Percentiles rank a stretch among this genome's conserved stretches.
Evolutionary conservation across 2,113 vertebrate genomes (phyloP).

Genomic region (Aspidoscelis tigris): DNA sequence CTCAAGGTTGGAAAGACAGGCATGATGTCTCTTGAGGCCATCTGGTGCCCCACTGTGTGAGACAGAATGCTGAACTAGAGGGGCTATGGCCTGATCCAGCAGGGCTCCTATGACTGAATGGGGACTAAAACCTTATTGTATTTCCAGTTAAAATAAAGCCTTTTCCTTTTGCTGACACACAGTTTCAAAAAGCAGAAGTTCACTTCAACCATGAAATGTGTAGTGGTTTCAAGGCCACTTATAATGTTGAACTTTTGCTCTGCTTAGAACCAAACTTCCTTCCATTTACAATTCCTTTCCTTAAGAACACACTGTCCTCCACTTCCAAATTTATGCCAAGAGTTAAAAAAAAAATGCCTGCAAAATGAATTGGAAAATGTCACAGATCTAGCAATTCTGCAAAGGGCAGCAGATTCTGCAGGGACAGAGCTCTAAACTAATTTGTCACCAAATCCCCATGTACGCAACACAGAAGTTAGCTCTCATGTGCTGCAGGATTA

Average conservation of each 20-base stretch:
- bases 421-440: neutral
- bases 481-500: conserved; percentile 1
- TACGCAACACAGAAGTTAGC: neutral
- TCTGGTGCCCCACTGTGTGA: too few species aligned
- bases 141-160: neutral
- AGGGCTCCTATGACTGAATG: neutral
- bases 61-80: neutral
- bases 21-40: too few species aligned
- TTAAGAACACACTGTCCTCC: neutral
- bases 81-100: neutral
- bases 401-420: conserved; percentile 29
- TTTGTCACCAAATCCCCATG: conserved; percentile 36
- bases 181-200: neutral
- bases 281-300: neutral
- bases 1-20: too few species aligned
- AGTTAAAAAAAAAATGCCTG: neutral
- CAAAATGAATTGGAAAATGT: conserved; percentile 15
- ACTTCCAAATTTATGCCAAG: neutral
- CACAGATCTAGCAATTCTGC: neutral
- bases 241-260: neutral
- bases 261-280: neutral
- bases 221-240: neutral
- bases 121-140: neutral
- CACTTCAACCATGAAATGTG: neutral
- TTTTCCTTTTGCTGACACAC: neutral